These are phyloP conservation scores for Conomelus anceps DNA, from an alignment of 2,888 invertebrate genomes.

Conservation along the genomic window DNA sequence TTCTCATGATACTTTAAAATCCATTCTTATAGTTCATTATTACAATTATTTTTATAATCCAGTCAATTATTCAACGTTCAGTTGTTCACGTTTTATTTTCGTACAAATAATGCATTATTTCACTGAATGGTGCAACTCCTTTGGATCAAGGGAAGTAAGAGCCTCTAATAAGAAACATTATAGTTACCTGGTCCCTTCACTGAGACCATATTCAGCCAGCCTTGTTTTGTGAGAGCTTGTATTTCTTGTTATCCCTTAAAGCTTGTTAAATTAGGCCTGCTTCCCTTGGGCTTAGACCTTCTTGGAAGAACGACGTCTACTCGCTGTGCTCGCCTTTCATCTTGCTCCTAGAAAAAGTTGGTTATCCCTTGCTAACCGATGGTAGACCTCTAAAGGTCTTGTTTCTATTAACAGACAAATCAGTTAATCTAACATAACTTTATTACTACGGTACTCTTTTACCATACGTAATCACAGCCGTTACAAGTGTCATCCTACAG, in stretches of 20 bases:
- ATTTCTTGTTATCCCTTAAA: constrained; percentile 1
- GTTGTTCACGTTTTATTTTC: no score
- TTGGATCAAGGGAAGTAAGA: background rate
- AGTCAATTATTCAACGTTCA: no score
- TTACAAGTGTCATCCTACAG: no score
- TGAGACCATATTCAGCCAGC: background rate
- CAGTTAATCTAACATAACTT: background rate
- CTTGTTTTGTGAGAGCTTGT: constrained; percentile 1
- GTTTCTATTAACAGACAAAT: background rate
- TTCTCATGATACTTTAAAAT: no score
- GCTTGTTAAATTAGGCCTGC: background rate
- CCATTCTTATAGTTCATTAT: no score
- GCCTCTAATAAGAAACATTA: background rate
- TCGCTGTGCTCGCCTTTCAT: background rate
- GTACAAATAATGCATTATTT: background rate
- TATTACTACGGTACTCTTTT: background rate
- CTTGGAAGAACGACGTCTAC: background rate
- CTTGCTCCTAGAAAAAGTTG: background rate
- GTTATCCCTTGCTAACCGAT: background rate
- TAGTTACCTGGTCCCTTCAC: background rate
- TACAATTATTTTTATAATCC: no score
- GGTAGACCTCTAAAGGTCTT: background rate
- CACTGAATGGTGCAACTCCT: background rate
- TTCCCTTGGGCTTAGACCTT: background rate
- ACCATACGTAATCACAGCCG: background rate